Percentiles rank a stretch among this genome's conserved stretches.
Evolutionary conservation across 2,797 vertebrate species (phyloP).

Genomic region (Leptodactylus fallax): DNA sequence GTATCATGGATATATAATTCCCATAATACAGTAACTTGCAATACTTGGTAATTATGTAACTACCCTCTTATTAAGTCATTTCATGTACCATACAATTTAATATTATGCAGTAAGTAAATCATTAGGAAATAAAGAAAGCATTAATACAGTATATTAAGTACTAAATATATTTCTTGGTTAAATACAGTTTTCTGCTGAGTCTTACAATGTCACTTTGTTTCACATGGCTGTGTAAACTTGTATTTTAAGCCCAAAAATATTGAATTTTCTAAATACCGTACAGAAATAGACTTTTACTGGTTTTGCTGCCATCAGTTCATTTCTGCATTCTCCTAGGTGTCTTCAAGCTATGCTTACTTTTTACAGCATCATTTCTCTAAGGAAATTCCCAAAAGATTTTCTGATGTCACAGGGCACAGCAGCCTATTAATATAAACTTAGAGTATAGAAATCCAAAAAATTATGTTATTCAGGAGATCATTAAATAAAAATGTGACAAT

Average conservation of each 20-base stretch:
- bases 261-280: not conserved
- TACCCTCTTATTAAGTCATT: not conserved
- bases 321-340: slow-evolving; percentile 68
- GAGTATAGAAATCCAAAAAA: not conserved
- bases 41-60: not conserved
- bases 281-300: slow-evolving; percentile 66
- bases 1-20: too few relatives aligned
- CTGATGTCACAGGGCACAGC: not conserved
- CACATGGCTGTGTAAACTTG: not conserved
- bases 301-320: slow-evolving; percentile 57
- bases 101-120: not conserved
- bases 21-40: not conserved
- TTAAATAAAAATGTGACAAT: not conserved
- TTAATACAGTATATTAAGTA: not conserved
- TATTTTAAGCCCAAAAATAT: not conserved
- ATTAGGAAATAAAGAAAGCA: not conserved
- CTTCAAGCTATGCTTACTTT: not conserved
- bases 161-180: not conserved
- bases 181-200: not conserved
- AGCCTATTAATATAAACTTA: not conserved
- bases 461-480: not conserved
- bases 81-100: not conserved
- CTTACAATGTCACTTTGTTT: not conserved
- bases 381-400: not conserved
- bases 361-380: not conserved